These are phyloP conservation scores for Cydia fagiglandana DNA, from an alignment of 1,140 invertebrate genomes.

Conservation along the genomic window DNA sequence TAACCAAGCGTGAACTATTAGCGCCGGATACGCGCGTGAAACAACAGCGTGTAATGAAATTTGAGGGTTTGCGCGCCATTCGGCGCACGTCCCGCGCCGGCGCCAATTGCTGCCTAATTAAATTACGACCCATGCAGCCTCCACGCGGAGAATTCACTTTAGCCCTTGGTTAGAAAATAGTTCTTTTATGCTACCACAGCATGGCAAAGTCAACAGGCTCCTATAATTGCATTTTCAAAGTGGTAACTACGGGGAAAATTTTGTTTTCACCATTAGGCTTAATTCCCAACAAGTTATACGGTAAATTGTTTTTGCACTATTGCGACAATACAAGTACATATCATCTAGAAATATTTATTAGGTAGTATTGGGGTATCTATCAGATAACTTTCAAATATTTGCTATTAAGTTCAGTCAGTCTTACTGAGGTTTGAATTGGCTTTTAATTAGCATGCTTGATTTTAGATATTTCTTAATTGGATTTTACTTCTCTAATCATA, in stretches of 20 bases:
- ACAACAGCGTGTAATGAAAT: constrained; percentile 62
- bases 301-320: too few relatives aligned
- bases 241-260: not conserved
- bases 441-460: not conserved
- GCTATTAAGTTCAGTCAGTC: too few relatives aligned
- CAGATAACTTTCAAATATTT: too few relatives aligned
- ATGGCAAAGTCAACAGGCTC: not conserved
- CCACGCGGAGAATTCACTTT: constrained; percentile 44
- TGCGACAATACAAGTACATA: too few relatives aligned
- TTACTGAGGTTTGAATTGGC: not conserved
- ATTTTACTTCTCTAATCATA: not conserved
- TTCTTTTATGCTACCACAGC: constrained; percentile 8
- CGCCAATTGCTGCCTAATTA: constrained; percentile 68
- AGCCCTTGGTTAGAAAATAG: constrained; percentile 30
- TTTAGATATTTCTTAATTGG: not conserved
- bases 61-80: constrained; percentile 57
- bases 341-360: too few relatives aligned
- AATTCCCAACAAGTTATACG: not conserved
- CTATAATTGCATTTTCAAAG: not conserved
- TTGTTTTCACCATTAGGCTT: not conserved
- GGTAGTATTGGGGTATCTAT: too few relatives aligned
- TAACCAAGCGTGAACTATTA: constrained; percentile 11
- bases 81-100: constrained; percentile 59
- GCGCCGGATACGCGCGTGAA: constrained; percentile 43
- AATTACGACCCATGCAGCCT: constrained; percentile 54